A percentile compares a stretch with the other conserved stretches of the same genome.
phyloP scores from a whole-genome alignment of 2,113 vertebrate genomes.

The Mola mola region DNA sequence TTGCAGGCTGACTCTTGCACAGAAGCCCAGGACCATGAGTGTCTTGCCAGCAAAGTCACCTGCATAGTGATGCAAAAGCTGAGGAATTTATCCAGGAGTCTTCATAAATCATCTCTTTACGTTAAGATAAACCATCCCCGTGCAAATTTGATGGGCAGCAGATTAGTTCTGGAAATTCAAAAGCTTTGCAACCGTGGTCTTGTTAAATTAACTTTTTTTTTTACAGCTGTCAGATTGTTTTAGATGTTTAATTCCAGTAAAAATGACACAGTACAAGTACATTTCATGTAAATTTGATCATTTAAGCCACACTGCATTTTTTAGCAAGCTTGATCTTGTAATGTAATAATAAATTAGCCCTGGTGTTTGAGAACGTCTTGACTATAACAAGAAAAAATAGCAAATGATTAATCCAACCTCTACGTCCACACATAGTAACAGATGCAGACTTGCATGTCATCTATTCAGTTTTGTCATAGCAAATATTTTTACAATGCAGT shows the following conservation, averaged over 20 bases:
- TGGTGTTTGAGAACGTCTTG: not conserved
- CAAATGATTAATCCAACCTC: no score
- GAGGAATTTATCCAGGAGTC: constrained; percentile 63
- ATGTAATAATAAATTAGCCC: not conserved
- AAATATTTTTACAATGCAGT: constrained; percentile 62
- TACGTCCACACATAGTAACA: no score
- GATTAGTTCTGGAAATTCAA: constrained; percentile 11
- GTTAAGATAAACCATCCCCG: constrained; percentile 53
- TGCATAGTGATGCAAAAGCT: constrained; percentile 66
- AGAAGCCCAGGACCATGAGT: constrained; percentile 49
- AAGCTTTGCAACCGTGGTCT: constrained; percentile 19
- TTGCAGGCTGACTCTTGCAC: constrained; percentile 76
- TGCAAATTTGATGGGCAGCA: constrained; percentile 9
- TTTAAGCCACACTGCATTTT: not conserved
- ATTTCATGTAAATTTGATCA: constrained; percentile 2
- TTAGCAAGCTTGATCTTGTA: constrained; percentile 19
- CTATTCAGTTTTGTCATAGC: constrained; percentile 18
- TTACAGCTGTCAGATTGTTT: not conserved
- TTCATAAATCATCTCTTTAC: constrained; percentile 66
- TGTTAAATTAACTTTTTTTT: constrained; percentile 7
- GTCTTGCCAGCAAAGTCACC: constrained; percentile 66
- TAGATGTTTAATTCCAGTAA: not conserved
- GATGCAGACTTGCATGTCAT: no score
- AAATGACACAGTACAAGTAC: not conserved
- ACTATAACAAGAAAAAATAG: no score